phyloP scores from a whole-genome alignment of 2,888 invertebrate genomes.

The Branchipolynoe longqiensis region DNA sequence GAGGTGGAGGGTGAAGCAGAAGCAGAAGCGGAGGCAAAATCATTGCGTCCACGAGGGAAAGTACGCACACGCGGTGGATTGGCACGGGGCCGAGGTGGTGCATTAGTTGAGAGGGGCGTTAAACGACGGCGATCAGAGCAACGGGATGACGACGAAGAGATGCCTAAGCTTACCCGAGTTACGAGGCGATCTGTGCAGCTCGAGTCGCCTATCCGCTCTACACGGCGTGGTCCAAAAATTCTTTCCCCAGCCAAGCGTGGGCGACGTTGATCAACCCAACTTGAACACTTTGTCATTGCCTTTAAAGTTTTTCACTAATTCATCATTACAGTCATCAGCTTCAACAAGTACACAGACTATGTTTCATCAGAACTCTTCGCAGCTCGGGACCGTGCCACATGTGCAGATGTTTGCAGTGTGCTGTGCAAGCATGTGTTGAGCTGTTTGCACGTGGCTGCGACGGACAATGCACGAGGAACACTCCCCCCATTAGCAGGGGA shows the following conservation, averaged over 20 bases:
- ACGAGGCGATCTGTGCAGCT: slow-evolving; percentile 25
- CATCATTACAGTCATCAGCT: slow-evolving; percentile 54
- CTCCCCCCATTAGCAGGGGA: neutral
- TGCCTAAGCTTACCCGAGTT: slow-evolving; percentile 33
- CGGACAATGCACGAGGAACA: neutral
- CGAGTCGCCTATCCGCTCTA: slow-evolving; percentile 25
- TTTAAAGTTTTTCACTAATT: slow-evolving; percentile 25
- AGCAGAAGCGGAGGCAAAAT: neutral
- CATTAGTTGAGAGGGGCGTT: slow-evolving; percentile 2
- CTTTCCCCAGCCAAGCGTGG: slow-evolving; percentile 47
- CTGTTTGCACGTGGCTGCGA: slow-evolving; percentile 36
- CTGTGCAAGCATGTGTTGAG: slow-evolving; percentile 28
- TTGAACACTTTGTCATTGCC: slow-evolving; percentile 22
- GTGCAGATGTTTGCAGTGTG: slow-evolving; percentile 9
- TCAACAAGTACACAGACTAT: slow-evolving; percentile 2
- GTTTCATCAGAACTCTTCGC: slow-evolving; percentile 17
- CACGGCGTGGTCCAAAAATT: slow-evolving; percentile 32
- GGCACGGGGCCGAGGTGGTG: neutral
- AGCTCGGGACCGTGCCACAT: slow-evolving; percentile 36
- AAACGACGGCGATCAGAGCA: neutral
- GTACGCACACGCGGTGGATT: slow-evolving; percentile 47
- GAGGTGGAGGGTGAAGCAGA: neutral
- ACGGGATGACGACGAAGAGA: slow-evolving; percentile 35
- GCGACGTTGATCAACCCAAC: slow-evolving; percentile 25
- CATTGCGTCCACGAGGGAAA: slow-evolving; percentile 10